Conservation (phyloP, 1,140 invertebrate species). For the Himalopsyche phryganea region DNA sequence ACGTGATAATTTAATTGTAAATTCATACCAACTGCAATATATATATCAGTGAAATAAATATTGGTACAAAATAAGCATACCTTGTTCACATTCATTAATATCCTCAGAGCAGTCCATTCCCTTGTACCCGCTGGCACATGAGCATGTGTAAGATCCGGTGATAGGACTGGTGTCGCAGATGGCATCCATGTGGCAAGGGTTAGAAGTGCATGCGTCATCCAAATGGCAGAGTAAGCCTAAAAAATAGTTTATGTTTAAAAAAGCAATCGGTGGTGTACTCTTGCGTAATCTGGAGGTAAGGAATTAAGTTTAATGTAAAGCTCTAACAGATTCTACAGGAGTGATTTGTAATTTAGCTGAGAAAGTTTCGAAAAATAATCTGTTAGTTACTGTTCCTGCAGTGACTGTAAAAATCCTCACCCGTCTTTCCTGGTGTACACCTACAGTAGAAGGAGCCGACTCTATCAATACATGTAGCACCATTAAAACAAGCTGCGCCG, state of each 20-base stretch:
- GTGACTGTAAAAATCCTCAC: conserved; percentile 56
- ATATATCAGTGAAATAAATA: no score
- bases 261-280: no score
- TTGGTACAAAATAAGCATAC: conserved; percentile 47
- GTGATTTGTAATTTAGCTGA: no score
- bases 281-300: no score
- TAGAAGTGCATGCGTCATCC: conserved; percentile 94
- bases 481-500: conserved; percentile 91
- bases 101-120: conserved; percentile 90
- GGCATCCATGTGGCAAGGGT: conserved; percentile 90
- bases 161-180: conserved; percentile 95
- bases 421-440: conserved; percentile 93
- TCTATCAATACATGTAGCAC: conserved; percentile 92
- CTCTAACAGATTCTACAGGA: no score
- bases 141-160: conserved; percentile 90
- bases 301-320: no score
- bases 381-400: no score
- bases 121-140: conserved; percentile 87
- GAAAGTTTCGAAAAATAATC: no score
- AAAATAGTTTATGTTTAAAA: conserved; percentile 26
- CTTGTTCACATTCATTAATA: conserved; percentile 93
- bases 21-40: no score
- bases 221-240: conserved; percentile 89
- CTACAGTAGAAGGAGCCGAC: conserved; percentile 93
- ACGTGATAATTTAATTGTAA: no score